phyloP scores from a whole-genome alignment of 1,140 invertebrate species.

The Macrobrachium rosenbergii region DNA sequence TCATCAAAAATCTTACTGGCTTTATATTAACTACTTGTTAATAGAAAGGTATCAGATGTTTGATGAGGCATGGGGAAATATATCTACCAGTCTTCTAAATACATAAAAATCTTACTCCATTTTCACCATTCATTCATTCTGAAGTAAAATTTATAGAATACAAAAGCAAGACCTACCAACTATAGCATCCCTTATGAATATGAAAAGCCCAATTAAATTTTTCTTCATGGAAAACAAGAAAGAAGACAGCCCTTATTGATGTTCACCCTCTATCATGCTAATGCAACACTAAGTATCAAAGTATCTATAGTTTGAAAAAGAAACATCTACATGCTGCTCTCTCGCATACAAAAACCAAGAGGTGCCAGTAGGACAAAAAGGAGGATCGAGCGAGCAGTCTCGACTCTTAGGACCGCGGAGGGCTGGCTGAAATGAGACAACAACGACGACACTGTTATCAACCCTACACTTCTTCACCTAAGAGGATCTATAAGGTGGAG shows the following conservation, averaged over 20 bases:
- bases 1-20: too few relatives aligned
- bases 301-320: conserved; percentile 4
- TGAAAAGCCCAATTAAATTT: not conserved
- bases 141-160: too few relatives aligned
- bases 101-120: too few relatives aligned
- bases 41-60: too few relatives aligned
- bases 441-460: conserved; percentile 48
- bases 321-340: conserved; percentile 46
- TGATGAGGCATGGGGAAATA: too few relatives aligned
- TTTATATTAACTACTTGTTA: too few relatives aligned
- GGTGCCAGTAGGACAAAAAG: conserved; percentile 46
- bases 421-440: conserved; percentile 50
- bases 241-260: not conserved
- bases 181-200: too few relatives aligned
- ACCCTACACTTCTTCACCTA: conserved; percentile 38
- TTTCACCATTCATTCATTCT: too few relatives aligned
- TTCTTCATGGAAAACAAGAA: not conserved
- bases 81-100: too few relatives aligned
- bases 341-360: conserved; percentile 41
- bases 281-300: not conserved
- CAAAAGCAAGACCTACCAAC: too few relatives aligned
- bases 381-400: conserved; percentile 48
- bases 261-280: too few relatives aligned
- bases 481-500: conserved; percentile 27
- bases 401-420: conserved; percentile 46